A percentile compares a stretch with the other conserved stretches of the same genome.
phyloP scores from a whole-genome alignment of 2,888 invertebrate species.

The Agrotis puta region DNA sequence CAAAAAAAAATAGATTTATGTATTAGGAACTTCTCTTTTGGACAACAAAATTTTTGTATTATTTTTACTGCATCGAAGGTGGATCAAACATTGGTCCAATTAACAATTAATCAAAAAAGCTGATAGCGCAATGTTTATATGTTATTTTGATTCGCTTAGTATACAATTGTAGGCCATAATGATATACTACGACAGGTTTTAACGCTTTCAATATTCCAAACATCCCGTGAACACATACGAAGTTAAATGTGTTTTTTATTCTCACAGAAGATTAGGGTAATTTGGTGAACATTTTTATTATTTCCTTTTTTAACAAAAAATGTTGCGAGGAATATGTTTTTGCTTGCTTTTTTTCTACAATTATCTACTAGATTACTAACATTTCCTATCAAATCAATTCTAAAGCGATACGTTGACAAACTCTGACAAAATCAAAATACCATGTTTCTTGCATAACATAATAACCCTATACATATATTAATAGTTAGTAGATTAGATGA shows the following conservation, averaged over 20 bases:
- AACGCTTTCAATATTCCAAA: constrained; percentile 38
- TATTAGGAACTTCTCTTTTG: neutral
- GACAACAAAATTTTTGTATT: neutral
- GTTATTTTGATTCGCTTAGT: constrained; percentile 43
- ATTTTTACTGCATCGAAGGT: no score
- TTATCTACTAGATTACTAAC: no score
- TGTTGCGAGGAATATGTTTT: no score
- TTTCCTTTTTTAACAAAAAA: neutral
- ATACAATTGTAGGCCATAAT: constrained; percentile 41
- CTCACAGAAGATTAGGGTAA: constrained; percentile 30
- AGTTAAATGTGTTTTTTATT: constrained; percentile 21
- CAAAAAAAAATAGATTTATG: no score
- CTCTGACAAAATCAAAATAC: constrained; percentile 43
- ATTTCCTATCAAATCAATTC: neutral
- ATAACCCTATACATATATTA: constrained; percentile 69
- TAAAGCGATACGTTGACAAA: constrained; percentile 18
- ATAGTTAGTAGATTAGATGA: constrained; percentile 56
- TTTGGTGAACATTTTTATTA: neutral
- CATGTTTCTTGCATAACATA: constrained; percentile 58
- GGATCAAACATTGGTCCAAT: constrained; percentile 16
- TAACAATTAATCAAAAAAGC: constrained; percentile 37
- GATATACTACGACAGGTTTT: constrained; percentile 42
- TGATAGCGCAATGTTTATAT: constrained; percentile 23
- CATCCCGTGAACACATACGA: constrained; percentile 36
- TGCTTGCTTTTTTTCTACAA: no score